Conservation (phyloP, 2,888 invertebrate genomes). For the Noctuana brunneofusca region DNA sequence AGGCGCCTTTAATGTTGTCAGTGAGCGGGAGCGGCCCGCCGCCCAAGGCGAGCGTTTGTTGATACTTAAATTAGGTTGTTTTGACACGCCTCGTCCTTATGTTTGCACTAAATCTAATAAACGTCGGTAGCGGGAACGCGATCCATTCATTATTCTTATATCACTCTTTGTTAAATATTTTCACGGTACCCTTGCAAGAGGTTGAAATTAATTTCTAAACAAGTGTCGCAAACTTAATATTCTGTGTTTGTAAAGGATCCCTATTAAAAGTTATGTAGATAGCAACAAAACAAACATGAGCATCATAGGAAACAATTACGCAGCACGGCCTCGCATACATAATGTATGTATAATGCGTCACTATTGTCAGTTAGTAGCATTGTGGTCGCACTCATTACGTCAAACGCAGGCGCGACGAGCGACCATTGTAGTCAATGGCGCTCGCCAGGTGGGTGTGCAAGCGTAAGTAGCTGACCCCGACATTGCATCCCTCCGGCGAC, state of each 20-base stretch:
- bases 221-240: neutral
- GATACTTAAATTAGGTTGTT: conserved; percentile 83
- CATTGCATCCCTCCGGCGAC: conserved; percentile 40
- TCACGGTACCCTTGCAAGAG: neutral
- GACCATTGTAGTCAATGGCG: conserved; percentile 79
- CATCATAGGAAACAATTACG: conserved; percentile 58
- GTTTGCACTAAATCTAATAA: conserved; percentile 82
- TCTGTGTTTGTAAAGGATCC: neutral
- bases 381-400: conserved; percentile 69
- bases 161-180: neutral
- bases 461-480: conserved; percentile 67
- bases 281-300: conserved; percentile 10
- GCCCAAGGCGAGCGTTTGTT: conserved; percentile 82
- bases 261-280: neutral
- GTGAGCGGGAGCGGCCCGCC: conserved; percentile 72
- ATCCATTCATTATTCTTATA: conserved; percentile 67
- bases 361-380: conserved; percentile 71
- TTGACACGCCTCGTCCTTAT: conserved; percentile 82
- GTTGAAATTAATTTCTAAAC: neutral
- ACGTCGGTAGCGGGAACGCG: conserved; percentile 69
- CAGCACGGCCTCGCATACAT: conserved; percentile 54
- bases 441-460: conserved; percentile 77
- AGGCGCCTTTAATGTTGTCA: conserved; percentile 83
- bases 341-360: conserved; percentile 64
- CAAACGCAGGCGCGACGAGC: conserved; percentile 58